A percentile compares a stretch with the other conserved stretches of the same genome.
These are phyloP conservation scores for Tipula vernalis DNA, from an alignment of 2,888 invertebrate species.

Conservation along the genomic window DNA sequence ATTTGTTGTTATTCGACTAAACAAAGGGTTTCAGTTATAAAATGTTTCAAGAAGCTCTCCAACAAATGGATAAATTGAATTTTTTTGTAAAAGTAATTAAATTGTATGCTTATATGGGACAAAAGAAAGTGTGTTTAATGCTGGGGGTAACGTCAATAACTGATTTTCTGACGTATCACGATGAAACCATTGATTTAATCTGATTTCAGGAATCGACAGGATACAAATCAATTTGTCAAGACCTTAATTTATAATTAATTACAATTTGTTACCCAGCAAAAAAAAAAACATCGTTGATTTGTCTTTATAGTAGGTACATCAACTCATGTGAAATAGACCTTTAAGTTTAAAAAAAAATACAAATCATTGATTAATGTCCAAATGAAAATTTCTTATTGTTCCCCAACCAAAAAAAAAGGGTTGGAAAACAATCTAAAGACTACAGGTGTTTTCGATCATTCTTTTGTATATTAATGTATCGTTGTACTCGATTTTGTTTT, in stretches of 20 bases:
- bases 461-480: not conserved
- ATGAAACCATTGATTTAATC: too few relatives aligned
- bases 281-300: not conserved
- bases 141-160: too few relatives aligned
- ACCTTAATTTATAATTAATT: not conserved
- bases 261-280: not conserved
- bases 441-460: not conserved
- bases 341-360: not conserved
- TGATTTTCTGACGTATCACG: too few relatives aligned
- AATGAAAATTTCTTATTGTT: not conserved
- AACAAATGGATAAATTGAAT: not conserved
- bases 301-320: not conserved
- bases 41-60: not conserved
- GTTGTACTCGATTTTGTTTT: not conserved
- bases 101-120: not conserved
- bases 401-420: not conserved
- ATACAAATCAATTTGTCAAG: not conserved
- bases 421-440: not conserved
- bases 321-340: not conserved
- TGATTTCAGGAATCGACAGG: not conserved
- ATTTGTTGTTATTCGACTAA: not conserved
- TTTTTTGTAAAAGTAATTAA: not conserved
- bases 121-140: too few relatives aligned
- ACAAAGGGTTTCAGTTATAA: not conserved
- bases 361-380: not conserved